Percentiles rank a stretch among this genome's conserved stretches.
These are phyloP conservation scores for Oryzias javanicus DNA, from an alignment of 2,113 vertebrate genomes.

Conservation along the genomic window DNA sequence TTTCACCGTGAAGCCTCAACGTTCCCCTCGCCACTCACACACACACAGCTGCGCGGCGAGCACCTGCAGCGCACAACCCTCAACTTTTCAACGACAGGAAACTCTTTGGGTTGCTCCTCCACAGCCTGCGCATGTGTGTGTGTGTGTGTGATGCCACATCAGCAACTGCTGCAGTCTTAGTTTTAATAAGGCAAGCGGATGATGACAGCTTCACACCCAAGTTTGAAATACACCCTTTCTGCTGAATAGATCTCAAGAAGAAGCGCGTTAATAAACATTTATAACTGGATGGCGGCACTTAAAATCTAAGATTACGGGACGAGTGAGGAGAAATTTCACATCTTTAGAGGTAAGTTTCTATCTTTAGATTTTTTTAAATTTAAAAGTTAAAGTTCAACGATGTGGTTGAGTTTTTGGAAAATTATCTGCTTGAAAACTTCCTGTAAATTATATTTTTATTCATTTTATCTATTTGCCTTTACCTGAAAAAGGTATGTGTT, in stretches of 20 bases:
- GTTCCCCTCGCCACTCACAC: constrained; percentile 35
- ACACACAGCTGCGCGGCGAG: constrained; percentile 64
- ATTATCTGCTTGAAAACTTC: too few species aligned
- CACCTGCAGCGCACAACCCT: constrained; percentile 70
- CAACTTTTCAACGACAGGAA: constrained; percentile 79
- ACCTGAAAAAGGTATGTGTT: too few species aligned
- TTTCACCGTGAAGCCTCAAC: constrained; percentile 47
- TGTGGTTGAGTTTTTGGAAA: too few species aligned
- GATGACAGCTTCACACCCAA: constrained; percentile 53
- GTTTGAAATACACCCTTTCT: constrained; percentile 13
- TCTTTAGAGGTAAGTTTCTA: constrained; percentile 51
- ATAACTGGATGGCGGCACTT: constrained; percentile 29
- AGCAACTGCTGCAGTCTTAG: constrained; percentile 3
- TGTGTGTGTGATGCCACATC: constrained; percentile 19
- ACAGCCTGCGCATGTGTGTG: constrained; percentile 25
- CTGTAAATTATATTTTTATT: too few species aligned
- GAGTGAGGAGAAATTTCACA: constrained; percentile 25
- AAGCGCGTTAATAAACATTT: neutral
- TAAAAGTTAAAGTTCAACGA: neutral
- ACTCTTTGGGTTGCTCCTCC: constrained; percentile 54
- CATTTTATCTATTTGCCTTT: too few species aligned
- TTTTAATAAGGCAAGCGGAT: constrained; percentile 42
- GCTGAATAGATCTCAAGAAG: neutral
- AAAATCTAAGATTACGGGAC: constrained; percentile 46
- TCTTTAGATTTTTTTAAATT: neutral